These are phyloP conservation scores for Leucoma salicis DNA, from an alignment of 2,888 invertebrate species.

Conservation along the genomic window DNA sequence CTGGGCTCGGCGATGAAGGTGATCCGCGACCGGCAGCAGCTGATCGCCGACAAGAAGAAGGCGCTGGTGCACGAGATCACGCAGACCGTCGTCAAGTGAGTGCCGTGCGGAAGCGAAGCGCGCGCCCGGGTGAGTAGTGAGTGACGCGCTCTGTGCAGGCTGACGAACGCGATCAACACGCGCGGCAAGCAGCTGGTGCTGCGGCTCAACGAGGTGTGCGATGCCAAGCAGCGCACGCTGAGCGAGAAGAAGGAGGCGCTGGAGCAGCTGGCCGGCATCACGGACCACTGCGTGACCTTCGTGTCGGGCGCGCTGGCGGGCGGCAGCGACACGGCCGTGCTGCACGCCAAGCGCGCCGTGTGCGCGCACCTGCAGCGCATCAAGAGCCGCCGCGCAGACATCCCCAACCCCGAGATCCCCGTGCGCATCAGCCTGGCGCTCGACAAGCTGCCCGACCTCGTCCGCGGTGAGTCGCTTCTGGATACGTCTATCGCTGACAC, in stretches of 20 bases:
- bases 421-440: constrained; percentile 90
- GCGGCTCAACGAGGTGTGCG: constrained; percentile 89
- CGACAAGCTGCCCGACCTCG: constrained; percentile 90
- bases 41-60: constrained; percentile 93
- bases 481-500: too few relatives aligned
- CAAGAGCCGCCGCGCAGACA: constrained; percentile 91
- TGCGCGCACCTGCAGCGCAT: constrained; percentile 87
- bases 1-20: constrained; percentile 90
- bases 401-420: constrained; percentile 94
- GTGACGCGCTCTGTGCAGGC: constrained; percentile 54
- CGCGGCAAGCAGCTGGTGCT: constrained; percentile 91
- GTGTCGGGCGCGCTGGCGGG: constrained; percentile 88
- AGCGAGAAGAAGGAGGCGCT: constrained; percentile 92
- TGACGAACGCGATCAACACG: constrained; percentile 91
- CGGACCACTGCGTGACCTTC: constrained; percentile 94
- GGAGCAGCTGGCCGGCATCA: constrained; percentile 90
- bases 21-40: constrained; percentile 91
- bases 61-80: constrained; percentile 93
- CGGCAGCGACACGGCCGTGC: constrained; percentile 91
- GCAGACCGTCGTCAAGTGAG: constrained; percentile 91
- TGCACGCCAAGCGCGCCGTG: constrained; percentile 90
- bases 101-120: constrained; percentile 18
- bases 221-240: constrained; percentile 87
- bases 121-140: background rate
- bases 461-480: constrained; percentile 85